Base-by-base conservation (phyloP, 2,113 vertebrate genomes). In the Leiothrix lutea region DNA sequence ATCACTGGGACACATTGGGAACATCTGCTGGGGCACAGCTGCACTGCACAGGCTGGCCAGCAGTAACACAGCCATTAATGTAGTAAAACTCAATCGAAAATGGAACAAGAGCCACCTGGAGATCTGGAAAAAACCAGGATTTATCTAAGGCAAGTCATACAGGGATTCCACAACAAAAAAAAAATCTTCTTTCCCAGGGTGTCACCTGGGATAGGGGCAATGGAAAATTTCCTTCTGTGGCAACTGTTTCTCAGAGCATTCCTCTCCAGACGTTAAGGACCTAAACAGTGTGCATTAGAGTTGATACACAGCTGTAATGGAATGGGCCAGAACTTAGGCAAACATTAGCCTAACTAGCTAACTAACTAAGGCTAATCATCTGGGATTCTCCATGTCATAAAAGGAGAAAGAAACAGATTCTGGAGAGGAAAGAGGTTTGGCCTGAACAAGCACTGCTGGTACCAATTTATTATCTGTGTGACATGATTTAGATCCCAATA, bases 221-320 rank as follows among this genome's bases (percentile, higher is more conserved):
- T 97, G 51, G 98, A 98, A 82, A 99, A 98, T 60, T 96, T 98
- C 98, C 98, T 98, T 92, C 98, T 97, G 94, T 88, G 94, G 20
- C 14, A 84, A 25, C 60, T 97, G 61, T 98, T 74, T 70, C 95
- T 95, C 72, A 99, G 66, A 57, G 94, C 98, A 78, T 98, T 98
- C 35, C 89, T 97, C 61, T 97, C 97, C 24, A 35, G 48, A 12
- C 98, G 90, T 85, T 74, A 86, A 92, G 58, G 83, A 96, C 28
- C 96, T 33, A 62, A 69, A 74, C 7, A 18, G 42, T 15, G 6
- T 58, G 24, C 8, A 13, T 2, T 36, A 23, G 23, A 14, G 18
- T 20, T 64, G 58, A 62, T 40, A 31, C 10, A 48, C 8, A 72
- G 35, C 12, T 35, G 22, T 18, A 67, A 84, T 19, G 17, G 35